These are phyloP conservation scores for Hozukius guyotensis DNA, from an alignment of 2,797 vertebrate species.

Conservation along the genomic window DNA sequence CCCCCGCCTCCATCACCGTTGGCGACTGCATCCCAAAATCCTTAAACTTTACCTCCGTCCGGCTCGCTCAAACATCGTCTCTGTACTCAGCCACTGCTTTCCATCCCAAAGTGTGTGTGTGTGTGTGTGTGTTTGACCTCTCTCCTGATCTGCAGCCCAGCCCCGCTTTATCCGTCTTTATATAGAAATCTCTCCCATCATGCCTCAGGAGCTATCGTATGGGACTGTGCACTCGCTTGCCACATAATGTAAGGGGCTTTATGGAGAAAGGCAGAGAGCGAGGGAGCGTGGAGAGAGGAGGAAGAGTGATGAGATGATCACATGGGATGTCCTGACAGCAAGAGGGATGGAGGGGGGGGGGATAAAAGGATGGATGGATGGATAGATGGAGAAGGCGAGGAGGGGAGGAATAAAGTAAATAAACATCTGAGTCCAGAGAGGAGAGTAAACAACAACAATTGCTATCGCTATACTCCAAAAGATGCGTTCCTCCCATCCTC, in stretches of 20 bases:
- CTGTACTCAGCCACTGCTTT: slow-evolving; percentile 1
- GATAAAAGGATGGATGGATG: slow-evolving; percentile 25
- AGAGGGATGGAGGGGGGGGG: slow-evolving; percentile 1
- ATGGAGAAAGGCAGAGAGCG: slow-evolving; percentile 43
- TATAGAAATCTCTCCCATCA: slow-evolving; percentile 71
- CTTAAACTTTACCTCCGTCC: slow-evolving; percentile 25
- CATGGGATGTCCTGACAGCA: slow-evolving; percentile 54
- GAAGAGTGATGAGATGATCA: slow-evolving; percentile 41
- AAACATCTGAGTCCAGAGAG: slow-evolving; percentile 41
- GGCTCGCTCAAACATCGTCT: slow-evolving; percentile 4
- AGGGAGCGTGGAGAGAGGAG: neutral
- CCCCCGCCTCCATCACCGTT: slow-evolving; percentile 47
- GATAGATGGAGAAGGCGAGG: neutral
- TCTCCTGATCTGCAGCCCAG: slow-evolving; percentile 30
- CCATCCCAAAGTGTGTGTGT: slow-evolving; percentile 22
- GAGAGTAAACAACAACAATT: slow-evolving; percentile 58
- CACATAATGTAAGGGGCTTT: slow-evolving; percentile 69
- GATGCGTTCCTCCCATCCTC: slow-evolving; percentile 10
- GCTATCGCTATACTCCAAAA: neutral
- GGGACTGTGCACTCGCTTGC: slow-evolving; percentile 60
- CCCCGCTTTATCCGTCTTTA: slow-evolving; percentile 66
- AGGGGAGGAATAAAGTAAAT: slow-evolving; percentile 34
- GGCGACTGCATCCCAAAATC: slow-evolving; percentile 26
- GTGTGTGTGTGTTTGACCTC: slow-evolving; percentile 38
- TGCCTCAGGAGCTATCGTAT: slow-evolving; percentile 67